Percentiles rank a stretch among this genome's conserved stretches.
These are phyloP conservation scores for Bombus affinis DNA, from an alignment of 1,140 invertebrate species.

Conservation along the genomic window DNA sequence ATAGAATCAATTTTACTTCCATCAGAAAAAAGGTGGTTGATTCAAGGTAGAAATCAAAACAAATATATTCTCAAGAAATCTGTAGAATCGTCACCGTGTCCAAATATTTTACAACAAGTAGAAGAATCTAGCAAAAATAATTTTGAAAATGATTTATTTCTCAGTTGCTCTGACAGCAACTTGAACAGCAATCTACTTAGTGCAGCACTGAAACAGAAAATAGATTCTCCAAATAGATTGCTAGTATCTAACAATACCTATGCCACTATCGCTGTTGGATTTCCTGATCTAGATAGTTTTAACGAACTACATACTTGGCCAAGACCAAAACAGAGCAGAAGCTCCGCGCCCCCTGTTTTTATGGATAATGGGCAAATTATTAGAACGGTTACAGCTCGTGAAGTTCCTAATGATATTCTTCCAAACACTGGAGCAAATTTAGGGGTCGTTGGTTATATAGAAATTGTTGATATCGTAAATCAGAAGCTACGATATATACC, in stretches of 20 bases:
- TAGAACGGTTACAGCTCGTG: constrained; percentile 70
- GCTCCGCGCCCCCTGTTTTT: constrained; percentile 69
- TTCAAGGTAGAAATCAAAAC: constrained; percentile 72
- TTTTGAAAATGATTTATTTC: constrained; percentile 64
- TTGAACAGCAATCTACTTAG: constrained; percentile 64
- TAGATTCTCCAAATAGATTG: constrained; percentile 82
- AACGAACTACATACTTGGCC: constrained; percentile 75
- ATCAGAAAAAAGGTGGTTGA: constrained; percentile 76
- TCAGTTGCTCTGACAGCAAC: constrained; percentile 47
- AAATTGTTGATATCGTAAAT: constrained; percentile 83
- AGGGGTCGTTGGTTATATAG: constrained; percentile 81
- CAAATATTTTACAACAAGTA: constrained; percentile 77
- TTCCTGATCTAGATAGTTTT: constrained; percentile 82
- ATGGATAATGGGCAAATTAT: constrained; percentile 79
- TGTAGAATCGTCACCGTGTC: constrained; percentile 63
- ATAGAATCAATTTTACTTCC: constrained; percentile 75
- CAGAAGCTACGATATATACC: constrained; percentile 85
- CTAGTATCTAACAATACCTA: constrained; percentile 78
- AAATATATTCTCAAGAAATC: constrained; percentile 76
- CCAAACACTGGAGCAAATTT: constrained; percentile 57
- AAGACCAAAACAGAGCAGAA: constrained; percentile 61
- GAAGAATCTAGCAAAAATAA: constrained; percentile 56
- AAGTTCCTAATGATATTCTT: constrained; percentile 69
- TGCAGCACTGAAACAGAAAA: constrained; percentile 75
- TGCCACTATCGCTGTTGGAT: constrained; percentile 83